These are phyloP conservation scores for Xenus cinereus DNA, from an alignment of 2,113 vertebrate species.

Conservation along the genomic window DNA sequence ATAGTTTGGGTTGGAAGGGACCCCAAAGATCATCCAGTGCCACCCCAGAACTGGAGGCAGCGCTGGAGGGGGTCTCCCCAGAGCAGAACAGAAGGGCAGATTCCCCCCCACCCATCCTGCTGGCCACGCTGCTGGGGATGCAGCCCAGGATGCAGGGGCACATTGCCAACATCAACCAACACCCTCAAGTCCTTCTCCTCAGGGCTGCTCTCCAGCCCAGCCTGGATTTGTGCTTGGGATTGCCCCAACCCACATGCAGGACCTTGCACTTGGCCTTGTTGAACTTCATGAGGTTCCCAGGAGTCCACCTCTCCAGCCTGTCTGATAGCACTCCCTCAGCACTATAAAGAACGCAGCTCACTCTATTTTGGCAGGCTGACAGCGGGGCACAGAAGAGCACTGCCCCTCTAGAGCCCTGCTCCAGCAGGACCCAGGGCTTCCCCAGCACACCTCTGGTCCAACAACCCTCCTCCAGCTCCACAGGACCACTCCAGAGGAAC, in stretches of 20 bases:
- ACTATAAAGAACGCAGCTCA: rapidly evolving
- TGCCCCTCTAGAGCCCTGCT: background rate
- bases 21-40: background rate
- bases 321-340: background rate
- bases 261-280: background rate
- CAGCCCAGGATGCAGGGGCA: background rate
- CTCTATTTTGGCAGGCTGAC: background rate
- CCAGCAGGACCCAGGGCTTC: no score
- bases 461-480: background rate
- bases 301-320: background rate
- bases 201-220: background rate
- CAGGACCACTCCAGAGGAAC: rapidly evolving
- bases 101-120: rapidly evolving
- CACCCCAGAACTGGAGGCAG: background rate
- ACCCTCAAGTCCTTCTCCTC: background rate
- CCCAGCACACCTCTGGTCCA: background rate
- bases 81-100: background rate
- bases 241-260: background rate
- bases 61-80: no score
- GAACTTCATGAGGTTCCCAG: background rate
- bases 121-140: background rate
- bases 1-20: background rate
- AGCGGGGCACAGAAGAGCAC: rapidly evolving
- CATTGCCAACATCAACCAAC: background rate
- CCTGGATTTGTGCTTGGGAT: background rate